Evolutionary conservation across 2,113 vertebrate species (phyloP).

Genomic region (Oncorhynchus kisutch): DNA sequence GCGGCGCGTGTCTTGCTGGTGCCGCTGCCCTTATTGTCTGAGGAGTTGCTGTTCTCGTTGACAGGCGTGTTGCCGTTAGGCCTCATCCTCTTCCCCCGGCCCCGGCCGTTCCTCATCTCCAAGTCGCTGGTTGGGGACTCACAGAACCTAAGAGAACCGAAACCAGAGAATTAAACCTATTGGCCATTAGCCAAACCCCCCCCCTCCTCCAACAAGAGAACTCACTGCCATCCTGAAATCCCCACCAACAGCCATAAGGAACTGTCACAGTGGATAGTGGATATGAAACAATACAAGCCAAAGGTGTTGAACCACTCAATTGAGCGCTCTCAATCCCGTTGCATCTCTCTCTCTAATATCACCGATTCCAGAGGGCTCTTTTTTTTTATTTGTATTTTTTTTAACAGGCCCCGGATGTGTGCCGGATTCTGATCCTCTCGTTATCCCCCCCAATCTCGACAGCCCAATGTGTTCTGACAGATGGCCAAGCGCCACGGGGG

Average conservation of each 20-base stretch:
- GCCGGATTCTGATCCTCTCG: constrained; percentile 36
- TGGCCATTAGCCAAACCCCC: background rate
- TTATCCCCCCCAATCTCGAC: constrained; percentile 41
- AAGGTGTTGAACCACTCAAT: no score
- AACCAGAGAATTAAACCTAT: background rate
- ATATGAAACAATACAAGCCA: background rate
- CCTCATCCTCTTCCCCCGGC: constrained; percentile 90
- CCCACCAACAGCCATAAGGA: no score
- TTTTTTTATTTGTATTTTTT: background rate
- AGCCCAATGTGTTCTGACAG: constrained; percentile 40
- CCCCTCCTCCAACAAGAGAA: background rate
- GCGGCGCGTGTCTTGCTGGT: constrained; percentile 87
- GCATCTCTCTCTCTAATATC: background rate
- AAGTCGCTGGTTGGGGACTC: constrained; percentile 95
- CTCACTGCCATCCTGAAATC: background rate
- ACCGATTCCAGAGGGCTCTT: constrained; percentile 18
- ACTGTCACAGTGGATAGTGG: background rate
- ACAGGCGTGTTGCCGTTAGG: constrained; percentile 86
- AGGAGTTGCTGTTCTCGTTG: constrained; percentile 80
- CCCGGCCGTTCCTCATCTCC: constrained; percentile 93
- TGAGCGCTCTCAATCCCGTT: background rate
- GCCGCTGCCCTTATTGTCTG: constrained; percentile 85
- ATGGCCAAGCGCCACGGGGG: constrained; percentile 13
- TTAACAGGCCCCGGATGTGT: constrained; percentile 15
- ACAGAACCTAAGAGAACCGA: constrained; percentile 82